Evolutionary conservation across 1,140 invertebrate genomes (phyloP).

Genomic region (Temnothorax curvispinosus): DNA sequence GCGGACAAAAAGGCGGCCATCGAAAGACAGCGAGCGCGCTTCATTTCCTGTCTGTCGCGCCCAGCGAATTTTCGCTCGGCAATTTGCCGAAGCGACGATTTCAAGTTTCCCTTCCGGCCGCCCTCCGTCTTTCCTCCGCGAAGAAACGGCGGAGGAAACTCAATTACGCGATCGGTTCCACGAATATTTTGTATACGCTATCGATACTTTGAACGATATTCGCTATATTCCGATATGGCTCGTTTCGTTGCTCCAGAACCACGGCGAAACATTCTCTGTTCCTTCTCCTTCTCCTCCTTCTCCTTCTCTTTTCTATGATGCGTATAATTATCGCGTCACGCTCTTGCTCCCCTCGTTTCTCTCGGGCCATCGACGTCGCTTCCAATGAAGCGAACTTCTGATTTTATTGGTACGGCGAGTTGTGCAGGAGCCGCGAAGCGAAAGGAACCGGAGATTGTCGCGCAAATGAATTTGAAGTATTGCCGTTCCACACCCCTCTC

Average conservation of each 20-base stretch:
- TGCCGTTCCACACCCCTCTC: constrained; percentile 72
- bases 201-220: neutral
- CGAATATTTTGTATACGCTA: neutral
- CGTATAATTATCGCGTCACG: constrained; percentile 30
- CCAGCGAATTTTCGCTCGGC: constrained; percentile 63
- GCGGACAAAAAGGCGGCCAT: constrained; percentile 43
- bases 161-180: constrained; percentile 28
- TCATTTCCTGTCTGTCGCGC: constrained; percentile 68
- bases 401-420: constrained; percentile 64
- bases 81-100: constrained; percentile 65
- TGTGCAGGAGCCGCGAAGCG: constrained; percentile 36
- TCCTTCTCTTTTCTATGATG: neutral
- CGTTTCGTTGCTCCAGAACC: neutral
- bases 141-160: constrained; percentile 10
- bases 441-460: constrained; percentile 76
- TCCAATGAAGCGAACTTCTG: constrained; percentile 54
- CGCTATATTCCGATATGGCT: neutral
- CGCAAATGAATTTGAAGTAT: constrained; percentile 78
- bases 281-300: neutral
- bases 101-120: constrained; percentile 48
- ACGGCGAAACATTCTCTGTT: neutral
- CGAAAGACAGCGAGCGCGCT: constrained; percentile 56
- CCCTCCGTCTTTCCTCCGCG: neutral
- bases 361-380: neutral
- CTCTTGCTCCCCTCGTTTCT: constrained; percentile 35